Conservation (phyloP, 2,113 vertebrate genomes). For the Porphyrio hochstetteri region DNA sequence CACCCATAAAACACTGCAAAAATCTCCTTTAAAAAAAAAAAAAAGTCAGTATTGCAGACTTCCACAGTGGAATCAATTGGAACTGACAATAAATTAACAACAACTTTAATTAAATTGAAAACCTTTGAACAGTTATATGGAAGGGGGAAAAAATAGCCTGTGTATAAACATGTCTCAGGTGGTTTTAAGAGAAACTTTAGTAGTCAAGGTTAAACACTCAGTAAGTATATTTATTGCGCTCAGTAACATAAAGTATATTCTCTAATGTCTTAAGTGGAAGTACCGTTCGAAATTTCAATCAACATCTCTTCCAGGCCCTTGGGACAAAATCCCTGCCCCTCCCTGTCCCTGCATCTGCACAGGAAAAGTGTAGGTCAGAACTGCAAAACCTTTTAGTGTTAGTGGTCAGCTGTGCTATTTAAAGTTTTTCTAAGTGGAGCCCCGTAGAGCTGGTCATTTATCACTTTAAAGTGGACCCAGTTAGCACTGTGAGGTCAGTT, state of each 20-base stretch:
- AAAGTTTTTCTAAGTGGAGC: conserved; percentile 15
- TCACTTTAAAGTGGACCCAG: not conserved
- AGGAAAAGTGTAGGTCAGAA: not conserved
- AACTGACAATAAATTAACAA: not conserved
- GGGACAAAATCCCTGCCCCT: not conserved
- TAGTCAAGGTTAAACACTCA: not conserved
- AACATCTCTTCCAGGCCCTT: not conserved
- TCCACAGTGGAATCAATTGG: not conserved
- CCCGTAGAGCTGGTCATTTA: not conserved
- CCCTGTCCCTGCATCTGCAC: not conserved
- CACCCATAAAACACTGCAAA: not conserved
- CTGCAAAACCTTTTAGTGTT: conserved; percentile 27
- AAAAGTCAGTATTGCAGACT: not conserved
- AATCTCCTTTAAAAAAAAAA: not conserved
- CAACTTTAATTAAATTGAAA: not conserved
- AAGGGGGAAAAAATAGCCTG: not conserved
- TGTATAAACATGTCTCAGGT: not conserved
- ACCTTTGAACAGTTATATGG: not conserved
- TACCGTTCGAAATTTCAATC: not conserved
- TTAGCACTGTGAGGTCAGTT: conserved; percentile 39
- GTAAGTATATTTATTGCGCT: not conserved
- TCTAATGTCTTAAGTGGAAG: not conserved
- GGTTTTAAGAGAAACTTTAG: not conserved
- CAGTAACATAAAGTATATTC: not conserved
- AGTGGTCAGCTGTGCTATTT: conserved; percentile 36